These are phyloP conservation scores for Acanthochromis polyacanthus DNA, from an alignment of 2,113 vertebrate genomes.

Conservation along the genomic window DNA sequence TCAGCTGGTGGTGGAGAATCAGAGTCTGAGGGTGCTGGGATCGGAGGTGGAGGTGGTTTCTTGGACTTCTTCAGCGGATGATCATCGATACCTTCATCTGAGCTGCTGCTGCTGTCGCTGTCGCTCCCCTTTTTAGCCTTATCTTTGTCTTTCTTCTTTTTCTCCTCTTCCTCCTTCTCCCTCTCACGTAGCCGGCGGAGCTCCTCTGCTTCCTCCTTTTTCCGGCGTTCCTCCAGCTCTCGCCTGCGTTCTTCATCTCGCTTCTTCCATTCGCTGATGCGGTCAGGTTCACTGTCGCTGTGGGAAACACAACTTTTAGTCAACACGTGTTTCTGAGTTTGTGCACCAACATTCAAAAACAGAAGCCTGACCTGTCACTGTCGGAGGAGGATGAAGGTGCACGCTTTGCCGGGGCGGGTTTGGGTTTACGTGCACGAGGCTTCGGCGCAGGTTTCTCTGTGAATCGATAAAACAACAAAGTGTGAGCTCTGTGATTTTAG, in stretches of 20 bases:
- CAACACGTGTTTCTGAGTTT: too few species aligned
- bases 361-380: conserved; percentile 90
- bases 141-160: conserved; percentile 90
- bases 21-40: conserved; percentile 90
- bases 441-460: conserved; percentile 91
- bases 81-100: conserved; percentile 85
- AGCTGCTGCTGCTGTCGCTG: conserved; percentile 85
- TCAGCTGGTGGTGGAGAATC: conserved; percentile 83
- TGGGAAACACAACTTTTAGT: conserved; percentile 11
- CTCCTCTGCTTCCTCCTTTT: conserved; percentile 95
- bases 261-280: conserved; percentile 97
- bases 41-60: conserved; percentile 83
- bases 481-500: too few species aligned
- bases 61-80: conserved; percentile 89
- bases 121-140: conserved; percentile 80
- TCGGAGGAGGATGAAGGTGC: conserved; percentile 87
- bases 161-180: conserved; percentile 93
- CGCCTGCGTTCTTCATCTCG: conserved; percentile 91
- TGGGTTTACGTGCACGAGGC: conserved; percentile 90
- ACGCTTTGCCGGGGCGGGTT: conserved; percentile 85
- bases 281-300: conserved; percentile 92
- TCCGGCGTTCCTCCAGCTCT: conserved; percentile 94
- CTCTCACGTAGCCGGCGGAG: conserved; percentile 91
- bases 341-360: neutral
- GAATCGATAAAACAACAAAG: neutral